These are phyloP conservation scores for Orthosia incerta DNA, from an alignment of 2,888 invertebrate species.

Conservation along the genomic window DNA sequence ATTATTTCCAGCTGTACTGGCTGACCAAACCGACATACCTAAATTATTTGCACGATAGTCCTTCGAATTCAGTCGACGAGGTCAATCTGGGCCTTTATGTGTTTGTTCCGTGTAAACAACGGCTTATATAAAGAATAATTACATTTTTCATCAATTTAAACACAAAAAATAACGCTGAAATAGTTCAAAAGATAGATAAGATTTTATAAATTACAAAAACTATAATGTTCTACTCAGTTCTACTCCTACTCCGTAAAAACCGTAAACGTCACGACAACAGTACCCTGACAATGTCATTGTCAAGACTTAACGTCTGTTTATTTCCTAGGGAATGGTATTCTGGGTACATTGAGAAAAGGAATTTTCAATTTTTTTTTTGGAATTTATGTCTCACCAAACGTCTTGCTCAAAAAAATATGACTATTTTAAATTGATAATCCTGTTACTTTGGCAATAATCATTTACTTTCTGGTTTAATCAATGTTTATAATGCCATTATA, in stretches of 20 bases:
- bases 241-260: slow-evolving; percentile 43
- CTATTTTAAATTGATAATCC: neutral
- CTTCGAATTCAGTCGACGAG: slow-evolving; percentile 84
- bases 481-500: neutral
- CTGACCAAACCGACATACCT: slow-evolving; percentile 94
- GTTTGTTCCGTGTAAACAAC: slow-evolving; percentile 40
- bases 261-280: slow-evolving; percentile 55
- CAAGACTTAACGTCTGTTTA: slow-evolving; percentile 17
- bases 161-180: slow-evolving; percentile 4
- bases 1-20: slow-evolving; percentile 92
- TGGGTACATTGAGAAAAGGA: slow-evolving; percentile 1
- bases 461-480: neutral
- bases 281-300: slow-evolving; percentile 21
- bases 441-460: neutral
- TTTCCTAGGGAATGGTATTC: slow-evolving; percentile 44
- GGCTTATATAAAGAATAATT: slow-evolving; percentile 28
- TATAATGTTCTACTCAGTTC: slow-evolving; percentile 33
- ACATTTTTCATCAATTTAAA: slow-evolving; percentile 42
- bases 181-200: slow-evolving; percentile 10
- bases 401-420: too few relatives aligned
- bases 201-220: slow-evolving; percentile 31
- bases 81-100: slow-evolving; percentile 74
- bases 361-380: neutral
- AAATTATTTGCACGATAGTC: slow-evolving; percentile 86
- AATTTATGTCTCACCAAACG: neutral